These are phyloP conservation scores for Psittacula cyanocephala DNA, from an alignment of 2,113 vertebrate species.

Conservation along the genomic window DNA sequence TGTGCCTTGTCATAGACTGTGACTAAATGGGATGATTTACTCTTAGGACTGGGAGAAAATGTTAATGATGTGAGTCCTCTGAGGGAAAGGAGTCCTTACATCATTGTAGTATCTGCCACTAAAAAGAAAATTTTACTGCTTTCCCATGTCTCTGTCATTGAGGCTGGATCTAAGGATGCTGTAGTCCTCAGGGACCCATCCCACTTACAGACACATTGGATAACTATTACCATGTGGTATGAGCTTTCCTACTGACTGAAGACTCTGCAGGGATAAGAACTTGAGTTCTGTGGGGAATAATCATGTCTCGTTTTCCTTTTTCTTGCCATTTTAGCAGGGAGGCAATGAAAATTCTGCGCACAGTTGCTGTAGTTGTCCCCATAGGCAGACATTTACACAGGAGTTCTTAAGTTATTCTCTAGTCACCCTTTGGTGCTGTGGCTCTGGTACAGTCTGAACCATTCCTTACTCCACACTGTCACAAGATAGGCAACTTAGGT, in stretches of 20 bases:
- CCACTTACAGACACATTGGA: not conserved
- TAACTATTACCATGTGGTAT: not conserved
- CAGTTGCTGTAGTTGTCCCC: not conserved
- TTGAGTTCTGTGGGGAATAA: not conserved
- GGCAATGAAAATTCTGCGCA: not conserved
- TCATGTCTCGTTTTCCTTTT: not conserved
- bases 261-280: not conserved
- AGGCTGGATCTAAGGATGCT: slow-evolving; percentile 12
- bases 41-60: not conserved
- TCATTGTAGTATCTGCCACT: not conserved
- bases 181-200: not conserved
- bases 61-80: not conserved
- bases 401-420: not conserved
- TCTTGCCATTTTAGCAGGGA: not conserved
- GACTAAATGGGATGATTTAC: slow-evolving; percentile 22
- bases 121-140: slow-evolving; percentile 28
- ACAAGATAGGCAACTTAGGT: not conserved
- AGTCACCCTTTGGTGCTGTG: not conserved
- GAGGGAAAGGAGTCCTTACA: slow-evolving; percentile 17
- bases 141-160: not conserved
- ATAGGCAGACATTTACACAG: not conserved
- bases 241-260: slow-evolving; percentile 17
- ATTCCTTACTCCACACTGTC: not conserved
- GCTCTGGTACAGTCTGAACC: not conserved
- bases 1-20: not conserved